A percentile compares a stretch with the other conserved stretches of the same genome.
Evolutionary conservation across 2,888 invertebrate genomes (phyloP).

Genomic region (Tachina lurida): DNA sequence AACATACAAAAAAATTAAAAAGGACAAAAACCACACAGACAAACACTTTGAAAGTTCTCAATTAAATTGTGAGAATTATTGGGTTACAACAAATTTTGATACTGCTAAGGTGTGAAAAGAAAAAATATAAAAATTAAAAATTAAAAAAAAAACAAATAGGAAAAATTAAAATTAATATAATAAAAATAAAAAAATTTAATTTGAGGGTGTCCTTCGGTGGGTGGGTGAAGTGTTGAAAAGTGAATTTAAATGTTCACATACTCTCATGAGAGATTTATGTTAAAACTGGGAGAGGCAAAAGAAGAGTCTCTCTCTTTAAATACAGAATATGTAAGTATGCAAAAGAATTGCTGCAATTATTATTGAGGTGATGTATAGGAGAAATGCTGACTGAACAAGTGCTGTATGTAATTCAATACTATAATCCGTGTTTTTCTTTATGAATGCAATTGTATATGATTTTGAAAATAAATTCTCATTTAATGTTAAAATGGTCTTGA

Average conservation of each 20-base stretch:
- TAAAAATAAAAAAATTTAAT: not conserved
- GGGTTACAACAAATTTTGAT: constrained; percentile 24
- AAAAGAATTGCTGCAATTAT: not conserved
- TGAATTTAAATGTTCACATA: not conserved
- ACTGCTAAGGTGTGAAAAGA: constrained; percentile 18
- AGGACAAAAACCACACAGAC: not conserved
- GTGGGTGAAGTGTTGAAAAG: not conserved
- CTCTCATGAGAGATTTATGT: not conserved
- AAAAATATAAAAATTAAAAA: not conserved
- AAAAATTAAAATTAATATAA: not conserved
- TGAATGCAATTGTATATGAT: not conserved
- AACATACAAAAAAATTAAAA: not conserved
- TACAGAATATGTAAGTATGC: not conserved
- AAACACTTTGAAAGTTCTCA: too few species aligned
- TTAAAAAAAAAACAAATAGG: not conserved
- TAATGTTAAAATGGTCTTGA: not conserved
- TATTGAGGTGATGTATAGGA: constrained; percentile 35
- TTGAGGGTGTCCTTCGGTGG: not conserved
- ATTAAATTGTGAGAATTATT: not conserved
- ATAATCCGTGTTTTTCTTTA: too few species aligned
- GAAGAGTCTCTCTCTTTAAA: constrained; percentile 11
- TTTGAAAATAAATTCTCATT: constrained; percentile 1
- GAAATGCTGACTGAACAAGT: constrained; percentile 22
- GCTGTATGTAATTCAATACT: not conserved
- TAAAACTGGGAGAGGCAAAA: not conserved